A percentile compares a stretch with the other conserved stretches of the same genome.
phyloP scores from a whole-genome alignment of 2,113 vertebrate genomes.

The Garra rufa region DNA sequence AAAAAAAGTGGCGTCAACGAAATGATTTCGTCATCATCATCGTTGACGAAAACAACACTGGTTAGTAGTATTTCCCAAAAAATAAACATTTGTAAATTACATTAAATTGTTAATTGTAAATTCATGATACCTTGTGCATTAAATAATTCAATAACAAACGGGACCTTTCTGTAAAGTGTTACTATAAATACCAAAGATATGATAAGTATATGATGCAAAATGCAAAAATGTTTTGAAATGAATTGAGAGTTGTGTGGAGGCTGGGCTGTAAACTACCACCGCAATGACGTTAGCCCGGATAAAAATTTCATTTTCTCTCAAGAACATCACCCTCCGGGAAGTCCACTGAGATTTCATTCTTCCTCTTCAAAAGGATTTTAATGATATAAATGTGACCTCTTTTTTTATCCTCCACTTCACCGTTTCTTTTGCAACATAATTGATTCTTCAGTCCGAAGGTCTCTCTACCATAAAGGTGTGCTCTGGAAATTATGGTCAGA shows the following conservation, averaged over 20 bases:
- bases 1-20: too few relatives aligned
- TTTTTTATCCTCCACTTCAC: constrained; percentile 21
- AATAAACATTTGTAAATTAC: too few relatives aligned
- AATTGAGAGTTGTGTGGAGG: background rate
- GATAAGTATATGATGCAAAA: background rate
- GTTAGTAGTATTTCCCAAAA: too few relatives aligned
- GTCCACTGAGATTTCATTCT: constrained; percentile 51
- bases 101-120: too few relatives aligned
- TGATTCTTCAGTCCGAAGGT: constrained; percentile 39
- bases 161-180: background rate
- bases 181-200: background rate
- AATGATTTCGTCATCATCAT: too few relatives aligned
- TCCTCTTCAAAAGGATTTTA: constrained; percentile 25
- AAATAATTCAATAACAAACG: background rate
- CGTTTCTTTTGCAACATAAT: constrained; percentile 8
- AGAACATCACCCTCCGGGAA: constrained; percentile 19
- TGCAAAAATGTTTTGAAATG: background rate
- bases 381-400: constrained; percentile 26
- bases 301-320: background rate
- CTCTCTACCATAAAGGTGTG: constrained; percentile 52
- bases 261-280: background rate
- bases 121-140: background rate
- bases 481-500: constrained; percentile 49
- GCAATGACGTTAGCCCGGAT: background rate
- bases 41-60: too few relatives aligned